Evolutionary conservation across 2,113 vertebrate species (phyloP).

Genomic region (Rhizomys pruinosus): DNA sequence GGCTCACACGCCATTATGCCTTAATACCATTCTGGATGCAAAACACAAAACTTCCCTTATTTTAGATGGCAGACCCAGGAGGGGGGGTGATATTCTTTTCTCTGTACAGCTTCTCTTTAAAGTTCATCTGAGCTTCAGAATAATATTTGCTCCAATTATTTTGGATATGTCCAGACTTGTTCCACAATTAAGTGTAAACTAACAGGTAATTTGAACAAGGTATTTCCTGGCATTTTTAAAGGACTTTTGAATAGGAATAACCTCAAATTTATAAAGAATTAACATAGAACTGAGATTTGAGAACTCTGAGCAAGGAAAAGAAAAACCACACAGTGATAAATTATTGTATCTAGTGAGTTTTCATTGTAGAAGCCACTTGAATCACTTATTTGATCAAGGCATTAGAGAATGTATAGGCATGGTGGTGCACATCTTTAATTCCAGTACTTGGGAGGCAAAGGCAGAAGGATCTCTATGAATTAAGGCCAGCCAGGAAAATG

Average conservation of each 20-base stretch:
- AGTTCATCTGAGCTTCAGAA: constrained; percentile 29
- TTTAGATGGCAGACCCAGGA: constrained; percentile 7
- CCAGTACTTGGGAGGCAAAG: no score
- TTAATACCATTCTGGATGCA: background rate
- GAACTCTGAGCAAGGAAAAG: background rate
- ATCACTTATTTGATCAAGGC: background rate
- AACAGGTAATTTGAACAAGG: constrained; percentile 38
- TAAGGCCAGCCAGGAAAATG: no score
- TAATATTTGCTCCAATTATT: constrained; percentile 49
- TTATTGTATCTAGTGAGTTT: background rate
- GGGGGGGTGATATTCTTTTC: background rate
- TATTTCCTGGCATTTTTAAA: constrained; percentile 50
- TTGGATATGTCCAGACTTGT: constrained; percentile 16
- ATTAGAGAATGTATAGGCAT: background rate
- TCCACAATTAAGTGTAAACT: background rate
- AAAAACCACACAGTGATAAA: background rate
- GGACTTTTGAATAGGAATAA: constrained; percentile 26
- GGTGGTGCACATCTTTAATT: no score
- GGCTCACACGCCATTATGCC: background rate
- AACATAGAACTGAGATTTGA: constrained; percentile 26
- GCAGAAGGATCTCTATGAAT: no score
- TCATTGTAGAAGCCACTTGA: background rate
- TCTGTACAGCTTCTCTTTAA: constrained; percentile 33
- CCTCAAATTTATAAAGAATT: background rate
- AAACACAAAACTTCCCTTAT: background rate